Evolutionary conservation across 2,113 vertebrate genomes (phyloP), one percentile per base, ranked within the genome.

Genomic region (Larimichthys crocea): DNA sequence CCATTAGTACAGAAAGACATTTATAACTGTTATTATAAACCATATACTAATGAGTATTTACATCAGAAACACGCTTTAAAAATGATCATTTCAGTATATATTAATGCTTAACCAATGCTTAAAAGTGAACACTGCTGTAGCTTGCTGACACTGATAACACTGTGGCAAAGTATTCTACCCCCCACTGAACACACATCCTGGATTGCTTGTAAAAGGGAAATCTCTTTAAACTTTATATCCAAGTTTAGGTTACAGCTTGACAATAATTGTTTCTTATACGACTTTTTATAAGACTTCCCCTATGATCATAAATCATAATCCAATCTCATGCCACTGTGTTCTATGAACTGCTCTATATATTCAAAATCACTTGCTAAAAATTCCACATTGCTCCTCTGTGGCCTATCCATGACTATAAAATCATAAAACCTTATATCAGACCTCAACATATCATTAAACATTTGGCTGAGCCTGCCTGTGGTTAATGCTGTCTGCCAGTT

Each of bases 401-500:
- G n/a, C 10, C 26, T 31, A 26, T 60, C 26, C 1, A 31, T 4
- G 26, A 31, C 17, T 15, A 17, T 1, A 60, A 46, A 46, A 46
- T 46, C 10, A 46, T 3, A 16, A 2, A 46, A 62, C 63, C 26
- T 64, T 31, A 44, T 44, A 65, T 40, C 24, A 63, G 59, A 55
- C 22, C 4, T 3, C 10, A 40, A n/a, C 4, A 42, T 22, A 7
- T 57, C 24, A 62, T 64, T 64, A 48, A 57, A 71, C 9, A 71
- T 24, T 35, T 0, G 0, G 74, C 29, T 44, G 1, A 11, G 48
- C 35, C 29, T 20, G 17, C 48, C 15, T 74, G 66, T 57, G 40
- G 64, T 68, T 77, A 77, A 24, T 10, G 16, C 40, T 14, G 26
- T 59, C 42, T 50, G 26, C 49, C 24, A 57, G 17, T 55, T 72